A percentile compares a stretch with the other conserved stretches of the same genome.
These are phyloP conservation scores for Papio anubis DNA, from an alignment of 2,113 vertebrate genomes.

Conservation along the genomic window DNA sequence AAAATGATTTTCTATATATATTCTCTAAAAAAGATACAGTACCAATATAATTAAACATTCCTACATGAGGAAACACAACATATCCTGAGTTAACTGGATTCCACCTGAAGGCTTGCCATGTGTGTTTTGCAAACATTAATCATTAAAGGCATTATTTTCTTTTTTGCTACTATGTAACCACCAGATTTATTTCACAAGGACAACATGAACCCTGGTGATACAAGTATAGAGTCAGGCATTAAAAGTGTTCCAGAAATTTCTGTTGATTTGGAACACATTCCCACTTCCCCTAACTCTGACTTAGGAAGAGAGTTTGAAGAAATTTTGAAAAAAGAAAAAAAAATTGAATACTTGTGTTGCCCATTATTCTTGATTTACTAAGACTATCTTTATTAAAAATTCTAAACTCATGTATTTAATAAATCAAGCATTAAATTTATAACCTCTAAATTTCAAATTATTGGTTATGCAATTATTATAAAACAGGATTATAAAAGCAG, in stretches of 20 bases:
- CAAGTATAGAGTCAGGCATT: background rate
- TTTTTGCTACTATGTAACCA: background rate
- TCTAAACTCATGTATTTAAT: background rate
- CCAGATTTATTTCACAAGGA: background rate
- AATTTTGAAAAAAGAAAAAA: conserved; percentile 20
- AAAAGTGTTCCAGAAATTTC: conserved; percentile 28
- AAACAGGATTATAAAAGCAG: background rate
- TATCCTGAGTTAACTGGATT: background rate
- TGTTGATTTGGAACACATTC: conserved; percentile 10
- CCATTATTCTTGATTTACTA: conserved; percentile 31
- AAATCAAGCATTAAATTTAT: background rate
- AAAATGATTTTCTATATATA: conserved; percentile 7
- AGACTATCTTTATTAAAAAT: conserved; percentile 48
- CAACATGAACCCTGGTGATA: background rate
- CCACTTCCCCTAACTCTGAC: background rate
- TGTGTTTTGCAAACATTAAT: background rate
- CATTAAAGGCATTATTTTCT: background rate
- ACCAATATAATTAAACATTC: background rate
- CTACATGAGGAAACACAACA: background rate
- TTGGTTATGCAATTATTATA: background rate
- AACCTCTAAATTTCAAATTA: conserved; percentile 10
- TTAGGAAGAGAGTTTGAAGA: background rate
- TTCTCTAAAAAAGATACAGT: background rate
- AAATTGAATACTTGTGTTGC: background rate
- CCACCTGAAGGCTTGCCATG: background rate